Percentiles rank a stretch among this genome's conserved stretches.
phyloP scores from a whole-genome alignment of 2,797 vertebrate species.

The Takifugu rubripes region DNA sequence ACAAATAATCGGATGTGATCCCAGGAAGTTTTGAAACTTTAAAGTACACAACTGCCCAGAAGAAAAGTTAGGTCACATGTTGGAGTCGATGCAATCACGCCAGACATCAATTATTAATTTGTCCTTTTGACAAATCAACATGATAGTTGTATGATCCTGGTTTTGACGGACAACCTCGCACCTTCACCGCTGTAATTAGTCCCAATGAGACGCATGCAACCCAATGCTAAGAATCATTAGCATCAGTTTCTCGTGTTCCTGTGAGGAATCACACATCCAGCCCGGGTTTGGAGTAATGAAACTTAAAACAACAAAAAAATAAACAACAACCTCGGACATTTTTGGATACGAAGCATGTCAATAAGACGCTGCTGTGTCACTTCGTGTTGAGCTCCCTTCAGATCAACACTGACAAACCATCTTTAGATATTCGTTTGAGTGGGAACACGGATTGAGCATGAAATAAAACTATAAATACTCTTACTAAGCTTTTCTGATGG shows the following conservation, averaged over 20 bases:
- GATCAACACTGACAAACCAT: constrained; percentile 13
- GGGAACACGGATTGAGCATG: constrained; percentile 15
- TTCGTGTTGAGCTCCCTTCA: constrained; percentile 27
- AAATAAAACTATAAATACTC: constrained; percentile 32
- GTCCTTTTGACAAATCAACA: constrained; percentile 38
- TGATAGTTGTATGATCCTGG: constrained; percentile 27
- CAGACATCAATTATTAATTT: too few relatives aligned
- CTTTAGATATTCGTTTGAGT: constrained; percentile 8
- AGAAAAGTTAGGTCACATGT: too few relatives aligned
- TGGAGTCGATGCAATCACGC: too few relatives aligned
- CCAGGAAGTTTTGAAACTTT: too few relatives aligned
- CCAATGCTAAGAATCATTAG: constrained; percentile 49
- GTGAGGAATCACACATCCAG: constrained; percentile 50
- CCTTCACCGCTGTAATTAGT: constrained; percentile 72
- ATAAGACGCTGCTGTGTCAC: constrained; percentile 41
- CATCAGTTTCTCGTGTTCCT: constrained; percentile 56
- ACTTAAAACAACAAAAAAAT: constrained; percentile 47
- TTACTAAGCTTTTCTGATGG: constrained; percentile 18
- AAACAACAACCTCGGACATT: constrained; percentile 34
- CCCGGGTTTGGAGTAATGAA: constrained; percentile 44
- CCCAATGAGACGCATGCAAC: constrained; percentile 68
- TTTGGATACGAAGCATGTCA: constrained; percentile 51
- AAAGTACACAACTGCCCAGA: too few relatives aligned
- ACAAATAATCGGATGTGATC: too few relatives aligned
- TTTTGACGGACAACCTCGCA: constrained; percentile 58